A percentile compares a stretch with the other conserved stretches of the same genome.
These are phyloP conservation scores for Corapipo altera DNA, from an alignment of 2,113 vertebrate genomes.

Conservation along the genomic window DNA sequence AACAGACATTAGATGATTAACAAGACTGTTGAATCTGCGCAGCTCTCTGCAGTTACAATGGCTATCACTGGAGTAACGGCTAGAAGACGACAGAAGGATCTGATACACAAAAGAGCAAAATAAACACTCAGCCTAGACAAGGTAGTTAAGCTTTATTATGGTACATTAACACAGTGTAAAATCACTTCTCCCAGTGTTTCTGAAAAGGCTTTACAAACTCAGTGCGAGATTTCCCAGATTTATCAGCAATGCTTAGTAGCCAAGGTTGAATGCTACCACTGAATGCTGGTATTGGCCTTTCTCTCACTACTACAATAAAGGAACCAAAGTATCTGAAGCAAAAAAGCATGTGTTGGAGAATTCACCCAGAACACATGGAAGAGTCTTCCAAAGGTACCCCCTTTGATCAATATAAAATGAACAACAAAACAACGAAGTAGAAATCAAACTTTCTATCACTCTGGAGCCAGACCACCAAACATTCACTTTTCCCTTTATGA, in stretches of 20 bases:
- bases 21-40: background rate
- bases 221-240: background rate
- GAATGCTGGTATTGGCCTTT: background rate
- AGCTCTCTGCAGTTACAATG: background rate
- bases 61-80: background rate
- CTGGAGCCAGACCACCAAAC: background rate
- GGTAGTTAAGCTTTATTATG: background rate
- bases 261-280: background rate
- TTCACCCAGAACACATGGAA: background rate
- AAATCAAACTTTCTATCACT: background rate
- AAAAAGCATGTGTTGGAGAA: background rate
- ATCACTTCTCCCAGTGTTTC: background rate
- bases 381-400: background rate
- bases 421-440: background rate
- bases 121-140: background rate
- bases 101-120: background rate
- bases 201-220: background rate
- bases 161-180: background rate
- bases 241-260: background rate
- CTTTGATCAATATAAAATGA: background rate
- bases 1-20: background rate
- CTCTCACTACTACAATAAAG: background rate
- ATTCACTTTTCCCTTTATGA: background rate
- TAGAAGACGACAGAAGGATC: background rate
- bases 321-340: background rate